A percentile compares a stretch with the other conserved stretches of the same genome.
Conservation (phyloP, 2,113 vertebrate species). For the Falco punctatus region DNA sequence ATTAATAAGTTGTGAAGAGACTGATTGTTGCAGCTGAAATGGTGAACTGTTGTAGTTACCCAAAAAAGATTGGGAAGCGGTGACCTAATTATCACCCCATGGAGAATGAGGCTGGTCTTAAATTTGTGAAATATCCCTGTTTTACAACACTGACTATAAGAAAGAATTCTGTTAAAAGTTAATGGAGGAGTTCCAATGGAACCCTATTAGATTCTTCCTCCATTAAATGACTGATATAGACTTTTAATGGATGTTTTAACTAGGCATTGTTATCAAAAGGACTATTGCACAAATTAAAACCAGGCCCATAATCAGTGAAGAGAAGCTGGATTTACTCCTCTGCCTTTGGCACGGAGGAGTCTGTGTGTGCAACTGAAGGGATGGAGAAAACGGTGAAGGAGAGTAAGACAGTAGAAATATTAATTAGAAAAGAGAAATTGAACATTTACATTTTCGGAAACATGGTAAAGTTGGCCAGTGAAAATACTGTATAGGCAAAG, state of each 20-base stretch:
- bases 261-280: conserved; percentile 79
- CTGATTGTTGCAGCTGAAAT: conserved; percentile 29
- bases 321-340: conserved; percentile 68
- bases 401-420: not conserved
- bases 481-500: not conserved
- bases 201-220: conserved; percentile 74
- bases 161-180: conserved; percentile 77
- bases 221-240: conserved; percentile 75
- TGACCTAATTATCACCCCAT: conserved; percentile 61
- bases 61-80: conserved; percentile 32
- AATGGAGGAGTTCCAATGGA: conserved; percentile 74
- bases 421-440: not conserved
- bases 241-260: conserved; percentile 79
- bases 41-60: conserved; percentile 29
- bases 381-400: not conserved
- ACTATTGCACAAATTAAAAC: conserved; percentile 79
- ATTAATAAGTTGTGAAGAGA: conserved; percentile 63
- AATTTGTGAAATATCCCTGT: conserved; percentile 42
- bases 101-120: conserved; percentile 51
- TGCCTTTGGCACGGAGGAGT: conserved; percentile 49
- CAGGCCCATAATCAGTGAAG: conserved; percentile 68
- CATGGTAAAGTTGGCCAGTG: not conserved
- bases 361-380: not conserved
- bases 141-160: conserved; percentile 52
- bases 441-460: not conserved